These are phyloP conservation scores for Argentina silus DNA, from an alignment of 2,797 vertebrate species.

Conservation along the genomic window DNA sequence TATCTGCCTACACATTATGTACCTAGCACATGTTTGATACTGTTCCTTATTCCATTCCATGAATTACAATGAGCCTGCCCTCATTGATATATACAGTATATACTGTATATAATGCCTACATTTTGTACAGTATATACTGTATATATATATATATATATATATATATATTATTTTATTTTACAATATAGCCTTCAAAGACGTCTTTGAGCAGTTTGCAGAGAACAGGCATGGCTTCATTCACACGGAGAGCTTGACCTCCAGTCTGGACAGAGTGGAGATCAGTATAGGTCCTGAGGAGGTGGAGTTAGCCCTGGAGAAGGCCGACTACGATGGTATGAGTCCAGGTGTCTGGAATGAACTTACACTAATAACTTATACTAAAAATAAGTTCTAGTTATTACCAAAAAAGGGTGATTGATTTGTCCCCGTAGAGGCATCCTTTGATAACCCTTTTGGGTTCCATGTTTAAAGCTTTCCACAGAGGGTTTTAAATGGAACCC, in stretches of 20 bases:
- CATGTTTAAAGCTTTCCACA: too few relatives aligned
- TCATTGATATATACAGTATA: neutral
- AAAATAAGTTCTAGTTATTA: neutral
- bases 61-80: too few relatives aligned
- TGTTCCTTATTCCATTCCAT: neutral
- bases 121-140: neutral
- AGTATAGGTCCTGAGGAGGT: neutral
- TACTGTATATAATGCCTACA: neutral
- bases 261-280: constrained; percentile 12
- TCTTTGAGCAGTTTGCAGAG: constrained; percentile 24
- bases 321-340: constrained; percentile 7
- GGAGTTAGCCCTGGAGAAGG: constrained; percentile 13
- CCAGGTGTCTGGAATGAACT: neutral
- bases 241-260: neutral
- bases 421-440: too few relatives aligned
- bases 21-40: neutral
- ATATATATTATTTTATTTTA: neutral
- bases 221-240: neutral
- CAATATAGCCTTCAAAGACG: constrained; percentile 13
- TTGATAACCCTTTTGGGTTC: too few relatives aligned
- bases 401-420: too few relatives aligned
- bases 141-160: neutral
- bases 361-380: neutral
- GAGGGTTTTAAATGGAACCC: too few relatives aligned
- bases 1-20: neutral